These are phyloP conservation scores for Maconellicoccus hirsutus DNA, from an alignment of 1,140 invertebrate genomes.

Conservation along the genomic window DNA sequence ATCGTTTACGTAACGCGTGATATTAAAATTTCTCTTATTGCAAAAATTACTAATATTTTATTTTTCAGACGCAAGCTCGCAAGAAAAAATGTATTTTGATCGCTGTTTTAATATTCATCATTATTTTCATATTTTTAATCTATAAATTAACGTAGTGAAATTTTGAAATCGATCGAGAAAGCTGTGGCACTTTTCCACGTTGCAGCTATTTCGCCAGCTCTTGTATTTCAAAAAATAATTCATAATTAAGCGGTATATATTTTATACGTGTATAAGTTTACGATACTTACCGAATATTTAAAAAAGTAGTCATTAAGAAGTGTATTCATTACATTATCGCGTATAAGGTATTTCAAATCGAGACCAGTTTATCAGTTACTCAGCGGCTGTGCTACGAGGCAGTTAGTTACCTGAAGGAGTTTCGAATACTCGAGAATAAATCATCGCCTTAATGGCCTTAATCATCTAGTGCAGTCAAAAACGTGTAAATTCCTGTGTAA, in stretches of 20 bases:
- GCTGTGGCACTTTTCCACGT: not conserved
- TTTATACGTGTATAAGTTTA: not conserved
- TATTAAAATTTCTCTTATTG: no score
- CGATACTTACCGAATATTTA: not conserved
- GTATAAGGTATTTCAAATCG: not conserved
- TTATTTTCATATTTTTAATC: not conserved
- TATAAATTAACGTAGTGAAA: not conserved
- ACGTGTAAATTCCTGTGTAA: no score
- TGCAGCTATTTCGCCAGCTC: not conserved
- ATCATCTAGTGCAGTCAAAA: no score
- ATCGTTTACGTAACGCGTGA: not conserved
- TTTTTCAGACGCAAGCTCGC: not conserved
- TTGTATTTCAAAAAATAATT: not conserved
- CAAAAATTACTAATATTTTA: no score
- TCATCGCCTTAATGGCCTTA: no score
- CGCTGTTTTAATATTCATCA: not conserved
- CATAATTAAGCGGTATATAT: not conserved
- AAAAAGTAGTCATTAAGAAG: not conserved
- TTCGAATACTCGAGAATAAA: not conserved
- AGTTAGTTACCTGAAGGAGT: not conserved
- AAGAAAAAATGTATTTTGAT: not conserved
- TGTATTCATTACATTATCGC: not conserved
- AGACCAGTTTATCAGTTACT: not conserved
- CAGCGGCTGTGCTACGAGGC: not conserved
- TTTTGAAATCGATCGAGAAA: not conserved